A percentile compares a stretch with the other conserved stretches of the same genome.
phyloP scores from a whole-genome alignment of 2,888 invertebrate species.

The Periphyllus acericola region DNA sequence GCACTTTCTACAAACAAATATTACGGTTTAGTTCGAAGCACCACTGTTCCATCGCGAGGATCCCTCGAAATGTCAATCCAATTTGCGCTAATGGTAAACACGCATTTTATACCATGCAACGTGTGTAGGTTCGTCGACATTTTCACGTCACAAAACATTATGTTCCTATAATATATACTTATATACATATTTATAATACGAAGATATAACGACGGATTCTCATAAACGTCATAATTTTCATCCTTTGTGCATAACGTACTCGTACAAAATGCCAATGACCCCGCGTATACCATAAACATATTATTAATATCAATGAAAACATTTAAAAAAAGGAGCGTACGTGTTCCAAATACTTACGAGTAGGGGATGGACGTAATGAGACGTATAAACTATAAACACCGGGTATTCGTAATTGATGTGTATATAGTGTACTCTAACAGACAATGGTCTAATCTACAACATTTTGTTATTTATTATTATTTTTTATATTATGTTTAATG shows the following conservation, averaged over 20 bases:
- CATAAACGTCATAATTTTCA: neutral
- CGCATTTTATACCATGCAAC: neutral
- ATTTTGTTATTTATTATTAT: neutral
- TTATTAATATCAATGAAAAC: neutral
- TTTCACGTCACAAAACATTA: neutral
- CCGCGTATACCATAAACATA: neutral
- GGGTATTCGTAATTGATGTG: neutral
- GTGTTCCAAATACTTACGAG: neutral
- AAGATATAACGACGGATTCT: neutral
- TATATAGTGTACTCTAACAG: neutral
- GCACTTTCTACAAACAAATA: too few species aligned
- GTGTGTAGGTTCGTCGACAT: neutral
- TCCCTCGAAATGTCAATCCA: neutral
- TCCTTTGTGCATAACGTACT: neutral
- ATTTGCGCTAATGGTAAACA: neutral
- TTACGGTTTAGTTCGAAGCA: too few species aligned
- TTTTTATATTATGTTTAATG: neutral
- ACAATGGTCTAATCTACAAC: neutral
- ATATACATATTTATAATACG: neutral
- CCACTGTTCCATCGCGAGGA: neutral
- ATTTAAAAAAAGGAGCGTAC: neutral
- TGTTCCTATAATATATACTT: neutral
- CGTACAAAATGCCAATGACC: neutral
- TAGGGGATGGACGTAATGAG: neutral
- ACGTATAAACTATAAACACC: neutral